A percentile compares a stretch with the other conserved stretches of the same genome.
phyloP scores from a whole-genome alignment of 2,113 vertebrate species.

The Misgurnus mizolepis region DNA sequence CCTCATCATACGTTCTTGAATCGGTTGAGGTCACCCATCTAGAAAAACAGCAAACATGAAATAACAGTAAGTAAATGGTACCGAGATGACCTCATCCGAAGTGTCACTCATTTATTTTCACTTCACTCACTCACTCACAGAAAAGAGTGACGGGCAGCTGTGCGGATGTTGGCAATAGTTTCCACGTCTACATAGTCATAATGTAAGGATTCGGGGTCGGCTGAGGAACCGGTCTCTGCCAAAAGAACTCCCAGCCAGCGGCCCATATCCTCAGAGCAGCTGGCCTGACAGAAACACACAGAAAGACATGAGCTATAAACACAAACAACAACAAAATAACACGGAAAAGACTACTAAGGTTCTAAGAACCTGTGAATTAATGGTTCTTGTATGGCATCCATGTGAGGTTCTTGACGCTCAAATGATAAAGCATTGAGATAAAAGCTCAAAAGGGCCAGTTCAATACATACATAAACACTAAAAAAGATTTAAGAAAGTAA shows the following conservation, averaged over 20 bases:
- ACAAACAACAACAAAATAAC: not conserved
- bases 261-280: conserved; percentile 89
- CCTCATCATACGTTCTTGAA: conserved; percentile 87
- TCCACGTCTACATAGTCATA: conserved; percentile 98
- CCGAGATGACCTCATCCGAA: not conserved
- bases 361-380: no score
- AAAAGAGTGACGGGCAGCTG: conserved; percentile 92
- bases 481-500: no score
- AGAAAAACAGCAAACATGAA: conserved; percentile 20
- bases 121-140: conserved; percentile 81
- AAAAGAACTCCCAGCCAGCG: conserved; percentile 94
- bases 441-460: no score
- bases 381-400: no score
- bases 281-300: conserved; percentile 76
- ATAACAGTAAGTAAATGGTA: not conserved
- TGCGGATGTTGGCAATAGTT: conserved; percentile 90
- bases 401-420: no score
- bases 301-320: not conserved
- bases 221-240: conserved; percentile 84
- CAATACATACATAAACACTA: no score
- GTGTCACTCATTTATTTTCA: not conserved
- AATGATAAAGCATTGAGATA: no score
- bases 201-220: conserved; percentile 89
- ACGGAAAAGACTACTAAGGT: not conserved
- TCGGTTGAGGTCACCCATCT: conserved; percentile 87